A percentile compares a stretch with the other conserved stretches of the same genome.
Evolutionary conservation across 2,113 vertebrate species (phyloP).

Genomic region (Tapirus terrestris): DNA sequence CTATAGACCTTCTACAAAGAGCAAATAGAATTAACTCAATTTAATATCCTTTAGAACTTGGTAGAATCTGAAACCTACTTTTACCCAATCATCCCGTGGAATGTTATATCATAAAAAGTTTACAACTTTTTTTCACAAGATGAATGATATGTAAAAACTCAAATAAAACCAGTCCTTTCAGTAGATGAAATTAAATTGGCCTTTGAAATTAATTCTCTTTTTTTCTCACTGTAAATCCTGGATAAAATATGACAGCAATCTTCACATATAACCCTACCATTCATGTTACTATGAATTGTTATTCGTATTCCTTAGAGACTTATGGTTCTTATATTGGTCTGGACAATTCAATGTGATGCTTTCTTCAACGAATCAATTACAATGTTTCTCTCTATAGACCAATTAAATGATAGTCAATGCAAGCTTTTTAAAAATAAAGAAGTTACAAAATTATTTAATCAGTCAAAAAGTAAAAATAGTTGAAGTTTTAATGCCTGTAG

Average conservation of each 20-base stretch:
- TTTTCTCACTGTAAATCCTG: background rate
- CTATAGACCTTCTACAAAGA: background rate
- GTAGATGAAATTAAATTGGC: background rate
- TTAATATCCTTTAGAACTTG: background rate
- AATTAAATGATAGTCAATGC: background rate
- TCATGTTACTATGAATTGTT: background rate
- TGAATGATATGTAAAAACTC: background rate
- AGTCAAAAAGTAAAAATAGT: background rate
- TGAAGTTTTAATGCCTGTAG: background rate
- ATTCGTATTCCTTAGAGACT: background rate
- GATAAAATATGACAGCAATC: background rate
- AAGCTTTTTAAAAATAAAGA: background rate
- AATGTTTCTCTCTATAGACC: background rate
- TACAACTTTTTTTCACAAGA: background rate
- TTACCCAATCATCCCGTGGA: background rate
- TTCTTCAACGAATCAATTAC: background rate
- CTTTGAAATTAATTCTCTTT: background rate
- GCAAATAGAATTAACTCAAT: background rate
- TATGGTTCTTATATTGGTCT: background rate
- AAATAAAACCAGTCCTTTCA: background rate
- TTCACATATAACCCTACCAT: background rate
- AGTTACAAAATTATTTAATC: background rate
- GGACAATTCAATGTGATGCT: background rate
- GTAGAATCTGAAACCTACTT: background rate
- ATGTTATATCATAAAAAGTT: background rate